These are phyloP conservation scores for Gorsachius magnificus DNA, from an alignment of 2,797 vertebrate species.

Conservation along the genomic window DNA sequence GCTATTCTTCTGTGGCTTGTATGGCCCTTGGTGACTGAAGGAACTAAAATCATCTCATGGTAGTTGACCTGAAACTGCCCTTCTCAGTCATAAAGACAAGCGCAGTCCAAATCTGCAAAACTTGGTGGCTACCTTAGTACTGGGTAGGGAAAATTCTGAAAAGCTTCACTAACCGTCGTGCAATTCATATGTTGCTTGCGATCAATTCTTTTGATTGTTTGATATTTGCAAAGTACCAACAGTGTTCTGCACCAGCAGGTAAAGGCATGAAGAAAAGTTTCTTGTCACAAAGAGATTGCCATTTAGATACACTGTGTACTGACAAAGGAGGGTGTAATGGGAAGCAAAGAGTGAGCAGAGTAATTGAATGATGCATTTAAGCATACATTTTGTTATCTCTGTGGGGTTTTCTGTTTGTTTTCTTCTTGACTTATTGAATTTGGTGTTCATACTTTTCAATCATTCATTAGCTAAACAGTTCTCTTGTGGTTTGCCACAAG, in stretches of 20 bases:
- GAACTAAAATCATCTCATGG: neutral
- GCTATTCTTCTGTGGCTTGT: neutral
- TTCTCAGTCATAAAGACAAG: neutral
- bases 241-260: conserved; percentile 43
- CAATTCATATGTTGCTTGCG: neutral
- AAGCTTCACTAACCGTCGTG: neutral
- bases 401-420: conserved; percentile 61
- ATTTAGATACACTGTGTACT: conserved; percentile 40
- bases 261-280: conserved; percentile 47
- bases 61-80: neutral
- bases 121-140: neutral
- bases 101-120: neutral
- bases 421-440: conserved; percentile 62
- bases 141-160: neutral
- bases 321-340: conserved; percentile 45
- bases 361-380: conserved; percentile 65
- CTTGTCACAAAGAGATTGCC: conserved; percentile 46
- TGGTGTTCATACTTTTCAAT: conserved; percentile 54
- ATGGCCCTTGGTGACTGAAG: neutral
- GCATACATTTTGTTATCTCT: conserved; percentile 61
- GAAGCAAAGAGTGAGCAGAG: conserved; percentile 28
- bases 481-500: conserved; percentile 50
- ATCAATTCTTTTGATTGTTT: conserved; percentile 21
- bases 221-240: conserved; percentile 28
- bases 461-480: conserved; percentile 62